Conservation (phyloP, 1,140 invertebrate species). For the Orchesella cincta region DNA sequence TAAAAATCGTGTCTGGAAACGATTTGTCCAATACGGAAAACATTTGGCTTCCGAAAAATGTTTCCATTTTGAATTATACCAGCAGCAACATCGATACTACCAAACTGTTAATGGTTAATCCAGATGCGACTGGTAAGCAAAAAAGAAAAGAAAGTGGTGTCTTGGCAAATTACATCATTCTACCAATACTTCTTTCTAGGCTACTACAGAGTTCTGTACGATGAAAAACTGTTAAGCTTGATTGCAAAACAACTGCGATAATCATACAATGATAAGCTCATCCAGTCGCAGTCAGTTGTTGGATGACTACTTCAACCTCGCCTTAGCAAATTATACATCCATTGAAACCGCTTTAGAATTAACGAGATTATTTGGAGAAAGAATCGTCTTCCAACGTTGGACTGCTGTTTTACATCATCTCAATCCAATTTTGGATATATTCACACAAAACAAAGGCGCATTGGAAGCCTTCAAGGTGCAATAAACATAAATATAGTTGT, state of each 20-base stretch:
- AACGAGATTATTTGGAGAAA: constrained; percentile 32
- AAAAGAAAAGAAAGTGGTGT: neutral
- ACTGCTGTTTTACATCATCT: constrained; percentile 33
- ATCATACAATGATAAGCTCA: constrained; percentile 28
- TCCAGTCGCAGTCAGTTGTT: constrained; percentile 42
- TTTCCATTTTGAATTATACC: neutral
- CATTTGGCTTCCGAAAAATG: neutral
- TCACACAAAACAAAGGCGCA: neutral
- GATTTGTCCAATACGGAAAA: neutral
- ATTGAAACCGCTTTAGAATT: constrained; percentile 36
- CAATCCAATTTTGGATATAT: neutral
- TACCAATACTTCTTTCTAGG: constrained; percentile 52
- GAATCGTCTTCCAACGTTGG: constrained; percentile 35
- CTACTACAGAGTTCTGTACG: constrained; percentile 82
- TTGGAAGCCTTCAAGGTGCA: neutral
- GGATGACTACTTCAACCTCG: constrained; percentile 44
- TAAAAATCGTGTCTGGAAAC: constrained; percentile 3
- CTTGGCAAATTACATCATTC: neutral
- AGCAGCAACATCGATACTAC: constrained; percentile 7
- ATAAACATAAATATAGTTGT: neutral
- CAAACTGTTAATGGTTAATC: constrained; percentile 39
- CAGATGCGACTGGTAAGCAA: constrained; percentile 61
- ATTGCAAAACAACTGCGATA: constrained; percentile 22
- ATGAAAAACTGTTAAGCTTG: constrained; percentile 55
- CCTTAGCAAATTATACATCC: constrained; percentile 25